Conservation (phyloP, 2,113 vertebrate genomes). For the Oophaga pumilio region DNA sequence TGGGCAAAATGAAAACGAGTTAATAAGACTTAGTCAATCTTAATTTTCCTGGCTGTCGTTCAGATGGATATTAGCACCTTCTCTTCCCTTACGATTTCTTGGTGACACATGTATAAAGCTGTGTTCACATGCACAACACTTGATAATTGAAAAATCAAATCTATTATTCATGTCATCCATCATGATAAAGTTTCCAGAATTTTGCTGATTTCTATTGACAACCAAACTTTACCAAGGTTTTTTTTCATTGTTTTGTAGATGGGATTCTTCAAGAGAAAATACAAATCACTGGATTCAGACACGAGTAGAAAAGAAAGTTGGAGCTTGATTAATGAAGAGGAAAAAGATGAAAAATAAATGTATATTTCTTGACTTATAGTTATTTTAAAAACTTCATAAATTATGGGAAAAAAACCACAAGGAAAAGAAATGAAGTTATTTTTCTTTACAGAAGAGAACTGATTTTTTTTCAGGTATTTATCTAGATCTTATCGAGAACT, state of each 20-base stretch:
- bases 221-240: background rate
- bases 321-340: constrained; percentile 82
- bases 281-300: constrained; percentile 73
- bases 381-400: constrained; percentile 60
- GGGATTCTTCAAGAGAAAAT: constrained; percentile 91
- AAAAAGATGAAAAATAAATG: constrained; percentile 59
- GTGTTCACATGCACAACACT: background rate
- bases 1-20: background rate
- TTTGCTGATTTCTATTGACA: background rate
- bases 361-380: constrained; percentile 61
- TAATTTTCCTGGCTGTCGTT: background rate
- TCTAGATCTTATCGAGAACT: background rate
- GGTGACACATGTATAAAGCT: constrained; percentile 11
- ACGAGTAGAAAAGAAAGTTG: constrained; percentile 81
- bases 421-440: constrained; percentile 49
- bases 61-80: constrained; percentile 1
- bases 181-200: background rate
- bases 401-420: constrained; percentile 58
- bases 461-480: constrained; percentile 42
- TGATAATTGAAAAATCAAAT: constrained; percentile 13
- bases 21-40: background rate
- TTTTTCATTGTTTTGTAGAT: constrained; percentile 70
- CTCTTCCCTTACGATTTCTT: background rate
- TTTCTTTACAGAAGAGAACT: constrained; percentile 3
- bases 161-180: background rate